These are phyloP conservation scores for Carassius carassius DNA, from an alignment of 2,113 vertebrate species.

Conservation along the genomic window DNA sequence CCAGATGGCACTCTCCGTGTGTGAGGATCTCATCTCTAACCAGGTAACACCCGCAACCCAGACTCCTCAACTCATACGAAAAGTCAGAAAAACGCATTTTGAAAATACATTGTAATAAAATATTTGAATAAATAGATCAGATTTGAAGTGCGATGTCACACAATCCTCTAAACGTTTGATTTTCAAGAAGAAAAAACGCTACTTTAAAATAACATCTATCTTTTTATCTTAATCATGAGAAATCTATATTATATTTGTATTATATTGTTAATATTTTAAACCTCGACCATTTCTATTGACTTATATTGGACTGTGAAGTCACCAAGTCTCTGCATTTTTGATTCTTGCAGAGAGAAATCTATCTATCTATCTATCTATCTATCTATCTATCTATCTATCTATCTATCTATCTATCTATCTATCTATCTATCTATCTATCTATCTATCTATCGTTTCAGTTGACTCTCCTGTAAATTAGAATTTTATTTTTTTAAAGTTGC, in stretches of 20 bases:
- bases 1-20: conserved; percentile 65
- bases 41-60: conserved; percentile 76
- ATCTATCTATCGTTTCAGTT: neutral
- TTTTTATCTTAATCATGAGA: neutral
- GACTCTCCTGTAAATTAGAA: neutral
- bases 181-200: too few species aligned
- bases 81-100: neutral
- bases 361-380: neutral
- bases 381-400: conserved; percentile 12
- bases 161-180: neutral
- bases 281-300: too few species aligned
- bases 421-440: neutral
- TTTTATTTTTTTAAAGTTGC: too few species aligned
- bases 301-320: too few species aligned
- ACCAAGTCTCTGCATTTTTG: too few species aligned
- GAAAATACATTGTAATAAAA: neutral
- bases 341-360: too few species aligned
- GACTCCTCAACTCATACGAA: neutral
- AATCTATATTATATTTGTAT: too few species aligned
- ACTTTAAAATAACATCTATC: too few species aligned
- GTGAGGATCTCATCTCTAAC: conserved; percentile 97
- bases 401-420: conserved; percentile 8
- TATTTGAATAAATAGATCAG: too few species aligned
- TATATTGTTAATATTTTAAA: too few species aligned
- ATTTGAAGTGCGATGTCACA: too few species aligned